These are phyloP conservation scores for Nothoprocta pentlandii DNA, from an alignment of 2,113 vertebrate genomes.

Conservation along the genomic window DNA sequence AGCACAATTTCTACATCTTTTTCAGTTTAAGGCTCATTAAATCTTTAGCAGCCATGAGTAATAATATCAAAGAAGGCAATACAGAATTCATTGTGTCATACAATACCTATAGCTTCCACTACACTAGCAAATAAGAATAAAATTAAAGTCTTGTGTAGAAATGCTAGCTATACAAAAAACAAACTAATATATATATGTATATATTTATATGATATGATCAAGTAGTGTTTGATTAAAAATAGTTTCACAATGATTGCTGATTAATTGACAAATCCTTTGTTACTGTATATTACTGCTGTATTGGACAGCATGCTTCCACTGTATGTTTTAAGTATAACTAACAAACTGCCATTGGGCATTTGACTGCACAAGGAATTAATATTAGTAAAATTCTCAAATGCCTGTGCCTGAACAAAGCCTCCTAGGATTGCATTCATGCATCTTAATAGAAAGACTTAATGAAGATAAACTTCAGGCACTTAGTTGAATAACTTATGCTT, in stretches of 20 bases:
- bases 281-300: neutral
- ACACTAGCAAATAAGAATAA: conserved; percentile 6
- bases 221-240: neutral
- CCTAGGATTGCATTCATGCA: neutral
- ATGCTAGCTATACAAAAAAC: neutral
- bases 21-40: conserved; percentile 68
- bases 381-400: neutral
- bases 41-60: conserved; percentile 55
- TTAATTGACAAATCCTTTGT: neutral
- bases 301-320: neutral
- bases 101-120: conserved; percentile 51
- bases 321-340: neutral
- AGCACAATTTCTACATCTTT: conserved; percentile 69
- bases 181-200: neutral
- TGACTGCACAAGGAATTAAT: neutral
- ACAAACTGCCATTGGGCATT: neutral
- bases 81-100: conserved; percentile 47
- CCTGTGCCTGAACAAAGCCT: neutral
- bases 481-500: neutral
- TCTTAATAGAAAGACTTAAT: neutral
- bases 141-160: conserved; percentile 67
- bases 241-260: neutral
- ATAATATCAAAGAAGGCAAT: conserved; percentile 63
- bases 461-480: neutral
- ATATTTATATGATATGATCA: neutral